phyloP scores from a whole-genome alignment of 2,797 vertebrate species.

The Silurus lanzhouensis region DNA sequence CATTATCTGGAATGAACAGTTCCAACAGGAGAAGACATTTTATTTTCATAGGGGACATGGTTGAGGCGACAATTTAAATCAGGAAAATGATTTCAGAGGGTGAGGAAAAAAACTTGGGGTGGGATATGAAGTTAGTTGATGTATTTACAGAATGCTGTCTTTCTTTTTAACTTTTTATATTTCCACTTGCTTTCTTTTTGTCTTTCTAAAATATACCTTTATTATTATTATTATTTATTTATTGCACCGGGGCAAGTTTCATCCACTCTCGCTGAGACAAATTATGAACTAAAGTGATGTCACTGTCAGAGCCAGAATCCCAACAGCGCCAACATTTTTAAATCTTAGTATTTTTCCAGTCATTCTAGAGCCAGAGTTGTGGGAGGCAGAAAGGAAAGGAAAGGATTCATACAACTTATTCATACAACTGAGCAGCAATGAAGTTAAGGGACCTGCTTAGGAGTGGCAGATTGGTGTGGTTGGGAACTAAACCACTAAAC shows the following conservation, averaged over 20 bases:
- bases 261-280: not conserved
- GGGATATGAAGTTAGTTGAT: not conserved
- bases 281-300: not conserved
- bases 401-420: too few relatives aligned
- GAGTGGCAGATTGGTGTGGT: too few relatives aligned
- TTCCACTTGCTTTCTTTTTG: too few relatives aligned
- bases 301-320: not conserved
- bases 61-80: not conserved
- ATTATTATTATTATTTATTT: too few relatives aligned
- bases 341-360: not conserved
- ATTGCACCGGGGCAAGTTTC: not conserved
- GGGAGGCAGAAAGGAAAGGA: not conserved
- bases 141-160: not conserved
- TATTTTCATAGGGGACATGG: not conserved
- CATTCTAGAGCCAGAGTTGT: not conserved
- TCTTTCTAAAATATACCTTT: too few relatives aligned
- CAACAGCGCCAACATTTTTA: not conserved
- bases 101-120: not conserved
- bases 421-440: too few relatives aligned
- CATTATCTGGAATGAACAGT: not conserved
- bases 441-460: too few relatives aligned
- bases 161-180: too few relatives aligned
- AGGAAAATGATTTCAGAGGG: not conserved
- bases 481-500: too few relatives aligned
- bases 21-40: not conserved